Evolutionary conservation across 2,113 vertebrate species (phyloP).

Genomic region (Tonatia bakeri): DNA sequence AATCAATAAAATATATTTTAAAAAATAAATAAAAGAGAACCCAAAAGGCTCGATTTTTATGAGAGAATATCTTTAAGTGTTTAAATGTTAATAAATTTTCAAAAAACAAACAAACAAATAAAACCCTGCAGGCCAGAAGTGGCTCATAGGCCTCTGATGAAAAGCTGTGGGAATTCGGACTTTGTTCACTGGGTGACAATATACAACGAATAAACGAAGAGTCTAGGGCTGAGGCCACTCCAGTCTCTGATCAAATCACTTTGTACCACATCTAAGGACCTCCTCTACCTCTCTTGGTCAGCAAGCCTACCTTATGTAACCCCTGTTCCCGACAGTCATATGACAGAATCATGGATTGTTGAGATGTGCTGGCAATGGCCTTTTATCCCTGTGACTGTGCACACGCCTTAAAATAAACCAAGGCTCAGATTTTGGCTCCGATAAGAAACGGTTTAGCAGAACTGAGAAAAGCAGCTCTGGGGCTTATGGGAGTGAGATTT

Average conservation of each 20-base stretch:
- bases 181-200: not conserved
- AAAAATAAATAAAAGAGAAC: not conserved
- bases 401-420: not conserved
- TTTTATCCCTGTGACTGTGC: not conserved
- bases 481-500: not conserved
- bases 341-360: too few species aligned
- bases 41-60: not conserved
- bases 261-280: not conserved
- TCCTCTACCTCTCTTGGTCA: not conserved
- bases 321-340: not conserved
- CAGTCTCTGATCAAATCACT: not conserved
- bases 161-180: not conserved
- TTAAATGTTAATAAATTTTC: not conserved
- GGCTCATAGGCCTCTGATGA: not conserved
- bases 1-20: too few species aligned
- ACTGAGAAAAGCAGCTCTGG: not conserved
- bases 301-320: not conserved
- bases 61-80: not conserved
- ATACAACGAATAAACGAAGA: not conserved
- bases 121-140: not conserved
- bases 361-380: not conserved
- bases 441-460: not conserved
- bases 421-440: not conserved
- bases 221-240: not conserved
- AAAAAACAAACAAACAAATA: not conserved